Conservation (phyloP, 2,888 invertebrate species). For the Scaptodrosophila latifasciaeformis region DNA sequence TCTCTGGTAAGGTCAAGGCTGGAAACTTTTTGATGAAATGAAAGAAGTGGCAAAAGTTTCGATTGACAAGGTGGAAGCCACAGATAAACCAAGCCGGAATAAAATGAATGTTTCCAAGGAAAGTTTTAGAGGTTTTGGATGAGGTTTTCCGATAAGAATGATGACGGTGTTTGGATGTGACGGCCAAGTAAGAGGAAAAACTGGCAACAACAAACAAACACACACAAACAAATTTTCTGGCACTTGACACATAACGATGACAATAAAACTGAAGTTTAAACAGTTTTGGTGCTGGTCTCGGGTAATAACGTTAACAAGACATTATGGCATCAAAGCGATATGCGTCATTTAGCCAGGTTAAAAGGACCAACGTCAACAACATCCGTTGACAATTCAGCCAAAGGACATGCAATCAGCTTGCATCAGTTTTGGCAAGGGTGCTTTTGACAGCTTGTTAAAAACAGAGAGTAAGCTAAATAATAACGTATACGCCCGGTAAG, state of each 20-base stretch:
- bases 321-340: conserved; percentile 29
- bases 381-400: conserved; percentile 26
- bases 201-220: background rate
- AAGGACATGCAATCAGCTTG: conserved; percentile 32
- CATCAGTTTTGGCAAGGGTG: no score
- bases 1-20: no score
- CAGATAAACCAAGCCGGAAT: no score
- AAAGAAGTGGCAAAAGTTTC: conserved; percentile 24
- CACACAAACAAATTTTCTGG: background rate
- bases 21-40: no score
- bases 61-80: conserved; percentile 29
- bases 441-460: conserved; percentile 36
- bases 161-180: no score
- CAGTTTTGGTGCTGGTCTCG: conserved; percentile 19
- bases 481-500: background rate
- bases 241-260: conserved; percentile 31
- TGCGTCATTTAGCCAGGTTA: conserved; percentile 42
- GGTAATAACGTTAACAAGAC: background rate
- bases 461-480: no score
- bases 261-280: conserved; percentile 46
- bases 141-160: no score
- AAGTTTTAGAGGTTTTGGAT: no score
- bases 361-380: conserved; percentile 3
- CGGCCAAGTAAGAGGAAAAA: no score
- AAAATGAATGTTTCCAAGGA: no score